Evolutionary conservation across 2,888 invertebrate genomes (phyloP), one percentile per base, ranked within the genome.

Genomic region (Eupithecia centaureata): DNA sequence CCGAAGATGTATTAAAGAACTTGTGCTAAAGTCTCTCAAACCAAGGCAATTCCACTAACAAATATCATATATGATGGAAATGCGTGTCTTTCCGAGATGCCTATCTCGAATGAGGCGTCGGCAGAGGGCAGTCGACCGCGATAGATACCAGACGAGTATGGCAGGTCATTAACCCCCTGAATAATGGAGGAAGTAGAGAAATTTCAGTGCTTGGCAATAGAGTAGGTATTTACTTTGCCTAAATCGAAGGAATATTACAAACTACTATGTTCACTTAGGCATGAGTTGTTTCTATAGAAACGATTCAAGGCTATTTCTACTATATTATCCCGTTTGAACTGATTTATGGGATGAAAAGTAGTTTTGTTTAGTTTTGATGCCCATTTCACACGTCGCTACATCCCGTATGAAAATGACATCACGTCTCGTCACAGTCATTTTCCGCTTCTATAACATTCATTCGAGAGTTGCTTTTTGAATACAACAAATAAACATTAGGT

Each of bases 371-470:
- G n/a, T n/a, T n/a, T n/a, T 27, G 52, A 82, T 81, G 82, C 75
- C 71, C 76, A 76, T 79, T 78, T 74, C 73, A 58, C 77, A 77
- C 75, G 67, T 72, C 73, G 65, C 52, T 71, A 69, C 64, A 63
- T 72, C 42, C 63, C 70, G 68, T 77, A 78, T 77, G 81, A 79
- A 79, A 79, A 78, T 80, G 76, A 77, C 77, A 76, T 76, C 74
- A 71, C 67, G 64, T 73, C 73, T 67, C 28, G 28, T 72, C 66
- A 64, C 68, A 71, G 73, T 61, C 67, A 73, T 42, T 28, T 30
- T 60, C 27, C 60, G 52, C 42, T 61, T 52, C 33, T 67, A 61
- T 61, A 27, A 33, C 64, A 58, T 52, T 61, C 10, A 47, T 3
- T 33, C 18, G 35, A 63, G 54, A 47, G 60, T 63, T 32, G 27